Evolutionary conservation across 1,140 invertebrate species (phyloP), one percentile per base, ranked within the genome.

Genomic region (Mesaphorura yosii): DNA sequence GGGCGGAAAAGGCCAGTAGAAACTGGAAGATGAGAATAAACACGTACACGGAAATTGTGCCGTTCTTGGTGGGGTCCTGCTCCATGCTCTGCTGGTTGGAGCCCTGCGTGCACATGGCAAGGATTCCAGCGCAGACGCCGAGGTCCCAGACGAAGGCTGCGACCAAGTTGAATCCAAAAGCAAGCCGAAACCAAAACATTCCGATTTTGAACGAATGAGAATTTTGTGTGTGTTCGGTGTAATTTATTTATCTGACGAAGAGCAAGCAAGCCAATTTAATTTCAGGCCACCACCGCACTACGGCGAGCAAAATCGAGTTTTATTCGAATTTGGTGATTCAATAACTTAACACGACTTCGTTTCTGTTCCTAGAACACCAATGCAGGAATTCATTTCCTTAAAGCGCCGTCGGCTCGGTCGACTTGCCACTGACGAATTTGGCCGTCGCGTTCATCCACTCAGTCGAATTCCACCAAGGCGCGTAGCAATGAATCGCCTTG

Each of bases 181-280:
- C 46, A 1, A 51, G 1, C 2, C 58, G 58, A 40, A 60, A 60
- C 58, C 58, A 60, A 27, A 56, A 31, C 58, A 60, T 60, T 10
- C 10, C n/a, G 31, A 34, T 34, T 10, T 34, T 34, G n/a, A n/a
- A 34, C 10, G n/a, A 10, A 10, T 34, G 10, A 34, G n/a, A 34
- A 34, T n/a, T 34, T n/a, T 34, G n/a, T 10, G n/a, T 34, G 10
- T 10, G n/a, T 34, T n/a, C 31, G 10, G n/a, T 34, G 31, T n/a
- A 10, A 34, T 10, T 34, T 34, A 34, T n/a, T 10, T 34, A 10
- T 34, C n/a, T 34, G 10, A n/a, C n/a, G 10, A 34, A 10, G 31
- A 34, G n/a, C n/a, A n/a, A n/a, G n/a, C 31, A 34, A 34, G n/a
- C 31, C n/a, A 34, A 34, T 34, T 34, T 34, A 34, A 34, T 34